phyloP scores from a whole-genome alignment of 2,113 vertebrate genomes.

The Melanerpes aurifrons region DNA sequence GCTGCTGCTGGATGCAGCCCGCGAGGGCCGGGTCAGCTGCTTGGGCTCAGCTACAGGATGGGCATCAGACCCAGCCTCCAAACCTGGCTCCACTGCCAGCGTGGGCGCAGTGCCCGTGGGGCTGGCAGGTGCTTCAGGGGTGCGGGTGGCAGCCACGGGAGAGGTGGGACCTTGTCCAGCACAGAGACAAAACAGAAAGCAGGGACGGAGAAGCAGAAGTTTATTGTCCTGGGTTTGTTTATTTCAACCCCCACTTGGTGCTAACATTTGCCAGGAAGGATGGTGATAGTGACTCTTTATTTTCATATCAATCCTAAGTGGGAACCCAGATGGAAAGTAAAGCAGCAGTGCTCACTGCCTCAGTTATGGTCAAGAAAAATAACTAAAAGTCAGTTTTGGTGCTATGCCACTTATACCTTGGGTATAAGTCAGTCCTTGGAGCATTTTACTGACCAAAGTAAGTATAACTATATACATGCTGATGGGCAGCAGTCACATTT shows the following conservation, averaged over 20 bases:
- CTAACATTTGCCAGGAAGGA: neutral
- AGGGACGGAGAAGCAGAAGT: neutral
- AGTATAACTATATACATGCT: neutral
- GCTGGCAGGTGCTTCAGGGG: neutral
- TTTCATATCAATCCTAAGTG: neutral
- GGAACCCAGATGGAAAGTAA: neutral
- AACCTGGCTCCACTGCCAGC: neutral
- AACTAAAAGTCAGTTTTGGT: neutral
- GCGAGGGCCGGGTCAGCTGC: neutral
- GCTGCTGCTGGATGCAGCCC: neutral
- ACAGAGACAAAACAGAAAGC: neutral
- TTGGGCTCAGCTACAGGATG: neutral
- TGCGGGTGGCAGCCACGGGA: neutral
- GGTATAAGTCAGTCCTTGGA: neutral
- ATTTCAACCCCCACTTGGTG: neutral
- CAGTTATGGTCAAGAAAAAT: neutral
- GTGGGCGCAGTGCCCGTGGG: neutral
- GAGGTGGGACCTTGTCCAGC: constrained; percentile 29
- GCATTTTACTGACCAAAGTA: neutral
- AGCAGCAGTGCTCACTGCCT: neutral
- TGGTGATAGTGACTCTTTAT: neutral
- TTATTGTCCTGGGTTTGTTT: neutral
- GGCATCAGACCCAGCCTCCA: neutral
- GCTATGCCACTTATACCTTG: neutral
- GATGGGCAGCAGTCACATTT: neutral